phyloP scores from a whole-genome alignment of 2,797 vertebrate genomes.

The Ctenochaetus hawaiiensis region DNA sequence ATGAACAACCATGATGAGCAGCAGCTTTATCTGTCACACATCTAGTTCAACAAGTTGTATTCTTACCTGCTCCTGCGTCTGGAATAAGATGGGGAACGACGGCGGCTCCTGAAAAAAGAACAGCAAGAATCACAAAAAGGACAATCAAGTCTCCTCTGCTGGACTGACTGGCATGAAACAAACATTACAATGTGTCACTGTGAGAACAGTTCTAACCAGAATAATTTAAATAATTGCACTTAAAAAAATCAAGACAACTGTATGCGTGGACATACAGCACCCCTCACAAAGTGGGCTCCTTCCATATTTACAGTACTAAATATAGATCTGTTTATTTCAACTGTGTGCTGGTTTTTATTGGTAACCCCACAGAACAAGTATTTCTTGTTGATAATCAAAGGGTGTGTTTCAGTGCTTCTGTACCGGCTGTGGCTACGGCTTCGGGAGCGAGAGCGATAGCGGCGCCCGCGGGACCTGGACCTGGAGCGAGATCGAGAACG shows the following conservation, averaged over 20 bases:
- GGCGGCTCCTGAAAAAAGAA: slow-evolving; percentile 69
- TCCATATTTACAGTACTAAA: background rate
- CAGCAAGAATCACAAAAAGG: background rate
- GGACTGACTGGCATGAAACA: no score
- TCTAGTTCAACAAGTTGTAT: background rate
- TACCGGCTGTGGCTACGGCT: slow-evolving; percentile 87
- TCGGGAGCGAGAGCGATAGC: slow-evolving; percentile 84
- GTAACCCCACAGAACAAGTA: background rate
- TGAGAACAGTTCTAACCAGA: no score
- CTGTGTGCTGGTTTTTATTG: no score
- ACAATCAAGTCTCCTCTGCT: background rate
- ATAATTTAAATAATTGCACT: no score
- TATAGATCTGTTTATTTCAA: background rate
- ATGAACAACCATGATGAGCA: background rate
- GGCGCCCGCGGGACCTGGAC: slow-evolving; percentile 85
- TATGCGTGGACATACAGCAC: background rate
- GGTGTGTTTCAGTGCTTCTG: background rate
- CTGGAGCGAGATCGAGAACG: slow-evolving; percentile 80
- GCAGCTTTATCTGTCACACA: no score
- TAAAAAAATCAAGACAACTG: no score
- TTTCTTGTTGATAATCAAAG: background rate
- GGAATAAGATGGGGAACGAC: slow-evolving; percentile 86
- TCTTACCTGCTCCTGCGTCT: slow-evolving; percentile 86
- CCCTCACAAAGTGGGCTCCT: background rate
- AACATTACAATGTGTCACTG: no score